A percentile compares a stretch with the other conserved stretches of the same genome.
These are phyloP conservation scores for Eristalis intricaria DNA, from an alignment of 2,888 invertebrate species.

Conservation along the genomic window DNA sequence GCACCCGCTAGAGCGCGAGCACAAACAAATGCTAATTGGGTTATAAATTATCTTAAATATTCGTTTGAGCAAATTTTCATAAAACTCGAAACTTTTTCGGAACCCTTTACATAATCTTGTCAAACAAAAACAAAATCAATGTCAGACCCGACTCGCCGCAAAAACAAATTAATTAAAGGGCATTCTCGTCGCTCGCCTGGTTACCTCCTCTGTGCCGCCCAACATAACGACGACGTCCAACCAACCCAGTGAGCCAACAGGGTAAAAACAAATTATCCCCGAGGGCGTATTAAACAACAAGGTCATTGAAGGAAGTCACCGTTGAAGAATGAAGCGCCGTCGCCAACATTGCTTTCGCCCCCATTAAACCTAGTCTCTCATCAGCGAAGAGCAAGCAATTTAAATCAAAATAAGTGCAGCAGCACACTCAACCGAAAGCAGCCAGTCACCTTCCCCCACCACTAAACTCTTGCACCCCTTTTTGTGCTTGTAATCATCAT, in stretches of 20 bases:
- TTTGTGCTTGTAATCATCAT: background rate
- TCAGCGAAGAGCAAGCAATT: slow-evolving; percentile 42
- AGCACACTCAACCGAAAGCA: slow-evolving; percentile 9
- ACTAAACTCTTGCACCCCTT: background rate
- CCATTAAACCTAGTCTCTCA: slow-evolving; percentile 32
- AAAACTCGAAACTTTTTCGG: background rate
- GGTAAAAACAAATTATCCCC: slow-evolving; percentile 56
- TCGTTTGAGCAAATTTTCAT: background rate
- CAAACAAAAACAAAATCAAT: slow-evolving; percentile 18
- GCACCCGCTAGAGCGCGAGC: background rate
- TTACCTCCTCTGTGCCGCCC: slow-evolving; percentile 29
- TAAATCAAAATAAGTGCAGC: slow-evolving; percentile 61
- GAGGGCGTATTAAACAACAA: slow-evolving; percentile 59
- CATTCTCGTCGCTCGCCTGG: slow-evolving; percentile 36
- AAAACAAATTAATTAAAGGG: slow-evolving; percentile 62
- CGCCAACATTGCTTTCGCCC: background rate
- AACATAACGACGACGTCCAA: background rate
- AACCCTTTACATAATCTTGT: background rate
- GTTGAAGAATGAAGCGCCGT: background rate
- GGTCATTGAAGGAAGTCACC: slow-evolving; percentile 52
- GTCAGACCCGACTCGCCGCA: slow-evolving; percentile 4
- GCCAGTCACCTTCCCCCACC: background rate
- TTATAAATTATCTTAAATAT: slow-evolving; percentile 1
- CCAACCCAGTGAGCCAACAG: slow-evolving; percentile 17
- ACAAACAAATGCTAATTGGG: background rate